Evolutionary conservation across 2,797 vertebrate species (phyloP).

Genomic region (Numenius phaeopus): DNA sequence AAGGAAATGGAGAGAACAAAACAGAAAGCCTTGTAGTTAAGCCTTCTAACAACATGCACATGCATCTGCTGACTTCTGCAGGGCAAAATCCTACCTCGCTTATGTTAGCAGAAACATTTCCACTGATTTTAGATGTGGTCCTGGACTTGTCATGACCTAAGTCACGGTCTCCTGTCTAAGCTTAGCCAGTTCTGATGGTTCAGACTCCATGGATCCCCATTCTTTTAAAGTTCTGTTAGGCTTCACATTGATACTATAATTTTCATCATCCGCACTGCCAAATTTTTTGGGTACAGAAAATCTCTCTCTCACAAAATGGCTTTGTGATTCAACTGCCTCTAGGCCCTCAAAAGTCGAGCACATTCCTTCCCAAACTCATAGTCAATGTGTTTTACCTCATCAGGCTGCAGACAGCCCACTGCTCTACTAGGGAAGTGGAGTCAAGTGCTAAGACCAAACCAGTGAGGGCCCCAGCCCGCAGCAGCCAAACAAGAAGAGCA

Average conservation of each 20-base stretch:
- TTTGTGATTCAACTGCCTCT: background rate
- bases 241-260: background rate
- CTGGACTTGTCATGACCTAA: accelerated
- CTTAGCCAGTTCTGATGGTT: accelerated
- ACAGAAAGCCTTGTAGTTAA: background rate
- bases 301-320: background rate
- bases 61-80: background rate
- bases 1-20: background rate
- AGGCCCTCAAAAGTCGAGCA: background rate
- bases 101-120: background rate
- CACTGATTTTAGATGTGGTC: background rate
- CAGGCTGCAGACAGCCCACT: background rate
- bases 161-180: background rate
- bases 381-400: background rate
- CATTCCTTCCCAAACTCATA: background rate
- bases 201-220: accelerated
- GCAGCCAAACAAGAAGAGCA: background rate
- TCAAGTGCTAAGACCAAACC: background rate
- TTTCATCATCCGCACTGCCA: background rate
- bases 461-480: background rate
- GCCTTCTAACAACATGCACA: background rate
- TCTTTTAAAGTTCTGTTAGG: background rate
- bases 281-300: background rate
- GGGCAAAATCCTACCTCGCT: background rate
- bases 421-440: background rate